Percentiles rank a stretch among this genome's conserved stretches.
Evolutionary conservation across 2,113 vertebrate genomes (phyloP).

Genomic region (Amia ocellicauda): DNA sequence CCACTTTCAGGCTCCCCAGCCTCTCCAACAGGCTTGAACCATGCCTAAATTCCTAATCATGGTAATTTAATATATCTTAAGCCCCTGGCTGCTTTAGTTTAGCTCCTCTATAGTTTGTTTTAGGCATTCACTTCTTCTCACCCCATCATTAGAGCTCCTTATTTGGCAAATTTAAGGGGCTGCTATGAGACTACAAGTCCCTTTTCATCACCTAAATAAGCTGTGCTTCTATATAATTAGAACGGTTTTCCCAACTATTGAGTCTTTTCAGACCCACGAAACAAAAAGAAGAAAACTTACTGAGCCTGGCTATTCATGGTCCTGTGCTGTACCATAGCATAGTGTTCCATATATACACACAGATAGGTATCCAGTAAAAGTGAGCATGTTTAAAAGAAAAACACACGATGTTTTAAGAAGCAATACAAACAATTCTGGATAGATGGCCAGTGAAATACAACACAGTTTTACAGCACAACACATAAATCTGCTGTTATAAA

Average conservation of each 20-base stretch:
- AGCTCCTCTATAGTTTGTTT: constrained; percentile 89
- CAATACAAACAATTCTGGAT: too few species aligned
- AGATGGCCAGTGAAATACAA: too few species aligned
- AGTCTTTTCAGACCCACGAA: constrained; percentile 68
- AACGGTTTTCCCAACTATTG: constrained; percentile 74
- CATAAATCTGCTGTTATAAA: too few species aligned
- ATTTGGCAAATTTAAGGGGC: constrained; percentile 75
- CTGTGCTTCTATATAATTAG: constrained; percentile 75
- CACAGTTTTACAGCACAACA: too few species aligned
- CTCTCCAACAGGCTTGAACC: constrained; percentile 86
- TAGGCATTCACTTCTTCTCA: constrained; percentile 83
- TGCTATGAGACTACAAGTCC: constrained; percentile 73
- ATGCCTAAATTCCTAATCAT: constrained; percentile 94
- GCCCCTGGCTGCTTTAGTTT: constrained; percentile 84
- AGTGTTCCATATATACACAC: constrained; percentile 5
- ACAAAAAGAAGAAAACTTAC: constrained; percentile 58
- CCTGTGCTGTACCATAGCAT: constrained; percentile 14
- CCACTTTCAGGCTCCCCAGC: constrained; percentile 74
- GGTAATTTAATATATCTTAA: constrained; percentile 99
- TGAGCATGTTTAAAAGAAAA: not conserved
- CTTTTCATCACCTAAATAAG: constrained; percentile 79
- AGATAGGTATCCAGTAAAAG: not conserved
- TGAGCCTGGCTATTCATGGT: constrained; percentile 53
- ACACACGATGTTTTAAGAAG: not conserved
- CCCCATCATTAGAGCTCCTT: constrained; percentile 76